phyloP scores from a whole-genome alignment of 2,797 vertebrate species.

The Dallia pectoralis region DNA sequence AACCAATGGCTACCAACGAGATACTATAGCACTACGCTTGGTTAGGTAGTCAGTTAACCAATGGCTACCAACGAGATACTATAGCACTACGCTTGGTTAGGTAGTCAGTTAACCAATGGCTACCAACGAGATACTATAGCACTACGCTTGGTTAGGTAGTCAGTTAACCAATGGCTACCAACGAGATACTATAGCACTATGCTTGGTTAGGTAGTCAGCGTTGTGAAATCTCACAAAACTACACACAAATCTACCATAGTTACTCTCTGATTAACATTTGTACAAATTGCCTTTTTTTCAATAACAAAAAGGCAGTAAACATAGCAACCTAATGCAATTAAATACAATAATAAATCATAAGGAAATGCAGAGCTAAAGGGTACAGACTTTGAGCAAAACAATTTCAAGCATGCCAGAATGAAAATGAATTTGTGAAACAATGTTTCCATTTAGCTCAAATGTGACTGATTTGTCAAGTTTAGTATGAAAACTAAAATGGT shows the following conservation, averaged over 20 bases:
- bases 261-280: constrained; percentile 14
- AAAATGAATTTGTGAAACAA: constrained; percentile 38
- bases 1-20: too few relatives aligned
- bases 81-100: too few relatives aligned
- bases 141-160: too few relatives aligned
- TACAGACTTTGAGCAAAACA: neutral
- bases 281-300: constrained; percentile 34
- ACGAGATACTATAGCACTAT: too few relatives aligned
- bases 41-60: too few relatives aligned
- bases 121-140: too few relatives aligned
- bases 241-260: constrained; percentile 30
- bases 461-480: constrained; percentile 68
- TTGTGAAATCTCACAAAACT: constrained; percentile 44
- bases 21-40: too few relatives aligned
- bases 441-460: constrained; percentile 27
- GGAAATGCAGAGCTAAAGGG: neutral
- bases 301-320: neutral
- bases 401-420: constrained; percentile 34
- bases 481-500: neutral
- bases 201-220: constrained; percentile 69
- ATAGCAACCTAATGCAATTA: neutral
- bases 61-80: too few relatives aligned
- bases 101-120: too few relatives aligned
- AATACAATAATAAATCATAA: neutral
- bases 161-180: too few relatives aligned